Percentiles rank a stretch among this genome's conserved stretches.
Conservation (phyloP, 2,797 vertebrate species). For the Hylomyscus alleni region DNA sequence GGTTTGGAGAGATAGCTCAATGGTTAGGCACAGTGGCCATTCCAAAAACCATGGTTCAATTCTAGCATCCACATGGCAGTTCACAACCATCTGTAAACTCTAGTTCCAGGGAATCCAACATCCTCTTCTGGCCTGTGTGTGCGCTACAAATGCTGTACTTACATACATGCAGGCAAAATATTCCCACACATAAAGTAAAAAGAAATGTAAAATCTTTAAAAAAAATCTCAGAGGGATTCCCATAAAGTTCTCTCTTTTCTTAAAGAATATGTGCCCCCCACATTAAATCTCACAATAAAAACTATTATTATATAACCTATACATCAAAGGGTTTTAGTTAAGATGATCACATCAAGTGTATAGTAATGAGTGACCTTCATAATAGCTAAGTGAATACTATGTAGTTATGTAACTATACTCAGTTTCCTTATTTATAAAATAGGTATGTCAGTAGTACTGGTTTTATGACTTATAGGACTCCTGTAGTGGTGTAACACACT, state of each 20-base stretch:
- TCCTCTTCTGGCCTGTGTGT: not conserved
- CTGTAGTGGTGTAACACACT: conserved; percentile 5
- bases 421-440: conserved; percentile 38
- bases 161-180: not conserved
- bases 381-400: not conserved
- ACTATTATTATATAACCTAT: conserved; percentile 3
- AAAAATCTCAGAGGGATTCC: not conserved
- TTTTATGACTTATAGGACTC: not conserved
- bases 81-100: not conserved
- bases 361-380: conserved; percentile 42
- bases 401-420: not conserved
- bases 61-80: not conserved
- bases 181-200: not conserved
- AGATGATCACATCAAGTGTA: not conserved
- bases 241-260: not conserved
- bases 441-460: not conserved
- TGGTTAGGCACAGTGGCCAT: not conserved
- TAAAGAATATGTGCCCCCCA: not conserved
- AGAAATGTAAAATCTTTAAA: not conserved
- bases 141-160: not conserved
- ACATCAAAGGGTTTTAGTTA: conserved; percentile 11
- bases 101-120: not conserved
- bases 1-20: not conserved
- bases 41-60: not conserved
- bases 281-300: conserved; percentile 1